Evolutionary conservation across 2,888 invertebrate species (phyloP).

Genomic region (Linyphia triangularis): DNA sequence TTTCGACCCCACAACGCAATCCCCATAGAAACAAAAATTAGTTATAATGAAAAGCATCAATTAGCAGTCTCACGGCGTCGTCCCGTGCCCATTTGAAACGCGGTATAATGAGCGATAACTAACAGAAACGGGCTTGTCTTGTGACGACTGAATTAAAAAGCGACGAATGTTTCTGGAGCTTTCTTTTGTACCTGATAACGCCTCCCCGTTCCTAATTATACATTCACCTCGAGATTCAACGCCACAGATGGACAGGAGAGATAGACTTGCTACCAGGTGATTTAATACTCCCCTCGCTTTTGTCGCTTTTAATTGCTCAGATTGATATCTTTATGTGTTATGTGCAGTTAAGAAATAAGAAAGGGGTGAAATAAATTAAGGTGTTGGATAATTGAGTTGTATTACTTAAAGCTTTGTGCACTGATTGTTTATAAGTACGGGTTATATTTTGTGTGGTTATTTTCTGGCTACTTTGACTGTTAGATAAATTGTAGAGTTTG

Average conservation of each 20-base stretch:
- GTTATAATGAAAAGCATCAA: slow-evolving; percentile 47
- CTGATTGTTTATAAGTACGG: too few species aligned
- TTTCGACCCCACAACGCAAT: neutral
- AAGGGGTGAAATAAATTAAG: slow-evolving; percentile 6
- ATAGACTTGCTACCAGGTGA: slow-evolving; percentile 40
- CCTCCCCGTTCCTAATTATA: slow-evolving; percentile 38
- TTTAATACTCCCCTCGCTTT: slow-evolving; percentile 52
- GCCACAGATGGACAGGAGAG: slow-evolving; percentile 58
- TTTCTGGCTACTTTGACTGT: too few species aligned
- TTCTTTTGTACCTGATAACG: slow-evolving; percentile 47
- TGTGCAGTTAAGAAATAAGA: slow-evolving; percentile 35
- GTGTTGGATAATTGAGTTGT: neutral
- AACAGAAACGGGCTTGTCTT: slow-evolving; percentile 57
- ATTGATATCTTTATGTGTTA: slow-evolving; percentile 52
- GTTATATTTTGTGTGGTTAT: too few species aligned
- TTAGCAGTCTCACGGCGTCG: slow-evolving; percentile 55
- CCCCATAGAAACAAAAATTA: slow-evolving; percentile 26
- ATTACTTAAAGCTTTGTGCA: neutral
- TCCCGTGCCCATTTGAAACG: slow-evolving; percentile 29
- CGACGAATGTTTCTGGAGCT: slow-evolving; percentile 35
- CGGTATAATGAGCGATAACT: slow-evolving; percentile 68
- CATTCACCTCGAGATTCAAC: slow-evolving; percentile 35
- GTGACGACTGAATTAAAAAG: slow-evolving; percentile 65
- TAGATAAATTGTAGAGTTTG: too few species aligned
- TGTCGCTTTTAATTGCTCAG: slow-evolving; percentile 64